Base-by-base conservation (phyloP, 2,888 invertebrate species). In the Suillia variegata region DNA sequence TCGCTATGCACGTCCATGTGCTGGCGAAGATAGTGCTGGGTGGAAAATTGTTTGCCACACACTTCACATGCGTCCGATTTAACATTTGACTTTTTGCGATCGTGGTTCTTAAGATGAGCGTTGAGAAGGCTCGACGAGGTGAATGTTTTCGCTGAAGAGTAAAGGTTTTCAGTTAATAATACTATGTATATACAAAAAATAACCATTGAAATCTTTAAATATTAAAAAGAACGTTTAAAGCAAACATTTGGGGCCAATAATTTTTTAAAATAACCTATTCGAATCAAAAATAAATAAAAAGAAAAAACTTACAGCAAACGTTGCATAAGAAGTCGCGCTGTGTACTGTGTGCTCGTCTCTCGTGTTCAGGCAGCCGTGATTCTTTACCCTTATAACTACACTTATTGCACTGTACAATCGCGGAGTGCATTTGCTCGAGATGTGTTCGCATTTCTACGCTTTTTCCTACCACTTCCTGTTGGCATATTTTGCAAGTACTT, bases 11-110 rank as follows among this genome's bases (percentile, higher is more conserved):
- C 67, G 4, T 66, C 62, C 65, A 70, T 64, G 54, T 72, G 71
- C 6, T 63, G 51, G 15, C 67, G 67, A 1, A 72, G 55, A 54
- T 69, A 70, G 51, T 68, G 65, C 48, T 70, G 66, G 10, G 70
- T 68, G 2, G 70, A 67, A 58, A 72, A 72, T 17, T 64, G 61
- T 54, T 70, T 70, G n/a, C 63, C 64, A 58, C 71, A 72, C 34
- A 70, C 65, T 61, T 62, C 54, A 54, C 71, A 72, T 21, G 67
- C 67, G 50, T 71, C 58, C 59, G 64, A 62, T 53, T 62, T 63
- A 22, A 61, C 22, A 33, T 60, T 56, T 54, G 64, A 21, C 47
- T 66, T 48, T 52, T 59, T 61, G 56, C 65, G 61, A 22, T 63
- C 61, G 31, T 69, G 69, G 15, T 54, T 57, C 57, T 62, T 64